Evolutionary conservation across 1,140 invertebrate genomes (phyloP), one percentile per base, ranked within the genome.

Genomic region (Trichoplusia ni): DNA sequence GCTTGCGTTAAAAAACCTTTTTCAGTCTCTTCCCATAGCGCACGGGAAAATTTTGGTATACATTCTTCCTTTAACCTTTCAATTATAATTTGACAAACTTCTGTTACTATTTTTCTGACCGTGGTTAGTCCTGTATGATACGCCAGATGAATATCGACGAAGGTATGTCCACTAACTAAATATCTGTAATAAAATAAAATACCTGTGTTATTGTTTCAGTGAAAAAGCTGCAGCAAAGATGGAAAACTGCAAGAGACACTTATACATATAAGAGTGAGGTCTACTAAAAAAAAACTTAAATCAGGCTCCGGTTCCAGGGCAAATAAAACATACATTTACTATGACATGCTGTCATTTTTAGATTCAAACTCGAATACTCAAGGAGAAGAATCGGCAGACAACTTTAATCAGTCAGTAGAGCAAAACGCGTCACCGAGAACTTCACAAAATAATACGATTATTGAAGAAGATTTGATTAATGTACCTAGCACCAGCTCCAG

Each of bases 181-280:
- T 46, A 46, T n/a, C 19, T 46, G 42, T 13, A 46, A 46, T 5
- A 46, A n/a, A n/a, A n/a, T n/a, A 46, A 25, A 46, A 2, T 35
- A 5, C 25, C 11, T 11, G 8, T 46, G 8, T 40, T 23, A 11
- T 25, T 46, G 13, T 46, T 46, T 46, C 21, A 46, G 42, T 21
- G 25, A 46, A 13, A 1, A 9, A 25, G 2, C 42, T 46, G 11
- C 42, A 46, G 25, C 23, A 46, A 25, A 46, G 25, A 25, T 35
- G 33, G 33, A 35, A n/a, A 35, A 4, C 3, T 27, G 7, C 8
- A 21, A 46, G 42, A 46, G 42, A 46, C 25, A 9, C 42, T 25
- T 46, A 2, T 25, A 21, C 42, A 27, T 27, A n/a, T n/a, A 46
- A 11, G 42, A 46, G 42, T 25, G 2, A 11, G 23, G 19, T 25